Percentiles rank a stretch among this genome's conserved stretches.
Conservation (phyloP, 35 echinoderm and acorn worm genomes). For the Stichopus chloronotus region DNA sequence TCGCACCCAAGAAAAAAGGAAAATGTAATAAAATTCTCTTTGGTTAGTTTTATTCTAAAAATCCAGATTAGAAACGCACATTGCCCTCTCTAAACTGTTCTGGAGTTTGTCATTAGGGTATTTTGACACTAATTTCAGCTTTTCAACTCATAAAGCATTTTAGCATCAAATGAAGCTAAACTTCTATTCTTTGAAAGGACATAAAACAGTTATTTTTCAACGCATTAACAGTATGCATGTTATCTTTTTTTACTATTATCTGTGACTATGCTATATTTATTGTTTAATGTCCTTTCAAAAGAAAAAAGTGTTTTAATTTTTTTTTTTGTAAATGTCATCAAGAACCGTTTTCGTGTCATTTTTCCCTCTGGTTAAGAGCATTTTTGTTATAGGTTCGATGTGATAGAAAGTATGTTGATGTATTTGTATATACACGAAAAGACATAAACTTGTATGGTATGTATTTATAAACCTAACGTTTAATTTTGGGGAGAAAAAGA, state of each 20-base stretch:
- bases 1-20: no score
- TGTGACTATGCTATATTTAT: background rate
- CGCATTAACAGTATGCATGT: no score
- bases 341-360: background rate
- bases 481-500: no score
- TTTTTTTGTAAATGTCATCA: no score
- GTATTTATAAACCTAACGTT: no score
- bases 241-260: no score
- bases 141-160: background rate
- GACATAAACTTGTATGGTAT: no score
- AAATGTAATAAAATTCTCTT: no score
- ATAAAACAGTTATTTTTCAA: conserved; percentile 11
- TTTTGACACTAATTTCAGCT: conserved; percentile 17
- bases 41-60: no score
- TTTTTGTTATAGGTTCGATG: background rate
- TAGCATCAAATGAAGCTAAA: background rate
- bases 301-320: background rate
- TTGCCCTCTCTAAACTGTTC: background rate
- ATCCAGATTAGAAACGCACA: background rate
- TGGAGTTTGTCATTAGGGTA: background rate
- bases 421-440: no score
- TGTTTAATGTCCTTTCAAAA: background rate
- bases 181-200: background rate
- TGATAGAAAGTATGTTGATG: background rate
- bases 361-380: background rate